phyloP scores from a whole-genome alignment of 2,113 vertebrate species.

The Leuciscus idus region DNA sequence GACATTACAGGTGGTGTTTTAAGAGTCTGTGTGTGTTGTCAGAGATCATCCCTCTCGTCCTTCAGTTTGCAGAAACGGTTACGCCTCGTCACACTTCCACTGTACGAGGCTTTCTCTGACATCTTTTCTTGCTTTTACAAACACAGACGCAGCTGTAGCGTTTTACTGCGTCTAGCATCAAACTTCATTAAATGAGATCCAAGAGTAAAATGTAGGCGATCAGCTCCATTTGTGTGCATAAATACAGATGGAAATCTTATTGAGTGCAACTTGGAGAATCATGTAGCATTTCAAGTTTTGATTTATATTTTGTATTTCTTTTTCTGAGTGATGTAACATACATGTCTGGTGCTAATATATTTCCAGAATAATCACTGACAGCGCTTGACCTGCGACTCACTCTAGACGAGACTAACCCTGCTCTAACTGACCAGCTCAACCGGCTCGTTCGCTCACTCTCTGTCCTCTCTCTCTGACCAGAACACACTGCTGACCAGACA shows the following conservation, averaged over 20 bases:
- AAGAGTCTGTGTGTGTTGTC: not conserved
- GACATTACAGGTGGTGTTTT: not conserved
- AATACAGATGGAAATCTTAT: slow-evolving; percentile 42
- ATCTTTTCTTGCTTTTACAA: not conserved
- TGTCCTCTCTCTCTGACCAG: slow-evolving; percentile 59
- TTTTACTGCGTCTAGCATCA: not conserved
- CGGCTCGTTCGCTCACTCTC: slow-evolving; percentile 25
- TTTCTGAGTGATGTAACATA: not conserved
- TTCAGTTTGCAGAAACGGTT: not conserved
- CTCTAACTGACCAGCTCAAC: not conserved
- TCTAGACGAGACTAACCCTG: slow-evolving; percentile 24
- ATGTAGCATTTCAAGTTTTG: not conserved
- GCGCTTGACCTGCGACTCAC: not conserved
- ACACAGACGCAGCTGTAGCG: not conserved
- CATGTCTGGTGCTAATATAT: not conserved
- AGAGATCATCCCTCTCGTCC: not conserved
- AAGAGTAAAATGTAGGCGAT: not conserved
- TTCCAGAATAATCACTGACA: slow-evolving; percentile 15
- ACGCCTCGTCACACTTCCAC: not conserved
- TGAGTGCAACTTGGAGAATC: slow-evolving; percentile 28
- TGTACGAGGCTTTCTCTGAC: not conserved
- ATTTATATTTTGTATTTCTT: not conserved
- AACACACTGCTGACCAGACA: slow-evolving; percentile 77
- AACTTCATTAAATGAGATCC: not conserved
- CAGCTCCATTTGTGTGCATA: not conserved